Conservation (phyloP, 2,888 invertebrate genomes). For the Xestia c-nigrum region DNA sequence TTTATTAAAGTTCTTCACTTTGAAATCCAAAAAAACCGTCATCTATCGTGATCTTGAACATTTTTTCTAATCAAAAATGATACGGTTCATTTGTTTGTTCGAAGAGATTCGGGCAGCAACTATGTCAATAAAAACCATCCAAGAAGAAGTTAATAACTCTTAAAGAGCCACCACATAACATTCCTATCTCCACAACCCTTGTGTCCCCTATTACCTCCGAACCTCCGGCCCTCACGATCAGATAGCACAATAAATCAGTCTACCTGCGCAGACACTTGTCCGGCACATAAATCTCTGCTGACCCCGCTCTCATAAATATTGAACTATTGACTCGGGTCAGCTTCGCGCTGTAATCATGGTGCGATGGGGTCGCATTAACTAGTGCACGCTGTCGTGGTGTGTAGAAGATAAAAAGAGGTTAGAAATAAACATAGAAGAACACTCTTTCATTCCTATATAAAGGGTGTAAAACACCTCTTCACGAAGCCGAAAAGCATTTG, state of each 20-base stretch:
- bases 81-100: too few relatives aligned
- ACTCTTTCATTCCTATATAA: too few relatives aligned
- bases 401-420: not conserved
- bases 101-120: too few relatives aligned
- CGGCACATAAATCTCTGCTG: slow-evolving; percentile 81
- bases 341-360: slow-evolving; percentile 75
- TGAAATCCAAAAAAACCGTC: too few relatives aligned
- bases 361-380: slow-evolving; percentile 52
- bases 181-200: slow-evolving; percentile 2
- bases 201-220: slow-evolving; percentile 36
- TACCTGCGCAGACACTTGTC: slow-evolving; percentile 84
- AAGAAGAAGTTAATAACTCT: slow-evolving; percentile 3
- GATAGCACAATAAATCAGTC: slow-evolving; percentile 76
- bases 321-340: slow-evolving; percentile 84
- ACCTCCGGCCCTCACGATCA: slow-evolving; percentile 52
- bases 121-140: too few relatives aligned
- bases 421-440: not conserved
- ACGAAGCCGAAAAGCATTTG: too few relatives aligned
- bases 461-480: too few relatives aligned
- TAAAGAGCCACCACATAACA: slow-evolving; percentile 18
- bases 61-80: too few relatives aligned
- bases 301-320: slow-evolving; percentile 82
- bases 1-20: too few relatives aligned
- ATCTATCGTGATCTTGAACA: too few relatives aligned
- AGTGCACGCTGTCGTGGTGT: not conserved